Evolutionary conservation across 2,797 vertebrate species (phyloP).

Genomic region (Eulemur mongoz): DNA sequence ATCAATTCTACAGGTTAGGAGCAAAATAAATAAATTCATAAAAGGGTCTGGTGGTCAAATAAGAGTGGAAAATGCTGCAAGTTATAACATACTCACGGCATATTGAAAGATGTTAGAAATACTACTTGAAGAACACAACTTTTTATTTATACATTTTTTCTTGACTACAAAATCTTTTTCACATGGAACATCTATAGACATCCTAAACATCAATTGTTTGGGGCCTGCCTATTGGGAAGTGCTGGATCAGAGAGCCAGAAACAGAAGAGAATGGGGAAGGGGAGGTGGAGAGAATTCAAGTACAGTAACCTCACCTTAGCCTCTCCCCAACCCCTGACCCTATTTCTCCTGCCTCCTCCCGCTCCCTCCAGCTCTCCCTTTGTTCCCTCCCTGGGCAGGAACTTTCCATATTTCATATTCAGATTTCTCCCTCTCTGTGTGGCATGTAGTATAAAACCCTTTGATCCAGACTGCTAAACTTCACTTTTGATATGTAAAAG

Average conservation of each 20-base stretch:
- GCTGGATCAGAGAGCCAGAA: background rate
- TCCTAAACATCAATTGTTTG: background rate
- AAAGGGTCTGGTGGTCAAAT: background rate
- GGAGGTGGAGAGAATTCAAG: background rate
- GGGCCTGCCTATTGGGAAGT: too few species aligned
- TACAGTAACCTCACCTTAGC: background rate
- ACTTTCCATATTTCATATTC: background rate
- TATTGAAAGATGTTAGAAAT: background rate
- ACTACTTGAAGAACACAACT: background rate
- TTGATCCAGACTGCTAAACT: background rate
- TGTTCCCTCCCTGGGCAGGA: background rate
- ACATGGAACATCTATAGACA: background rate
- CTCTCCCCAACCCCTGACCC: background rate
- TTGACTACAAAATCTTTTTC: slow-evolving; percentile 19
- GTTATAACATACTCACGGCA: background rate
- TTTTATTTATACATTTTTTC: background rate
- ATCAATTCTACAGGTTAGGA: background rate
- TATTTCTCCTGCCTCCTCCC: too few species aligned
- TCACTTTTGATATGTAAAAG: background rate
- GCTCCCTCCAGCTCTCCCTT: background rate
- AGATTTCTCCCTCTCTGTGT: background rate
- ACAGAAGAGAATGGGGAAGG: background rate
- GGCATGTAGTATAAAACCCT: background rate
- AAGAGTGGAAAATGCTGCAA: background rate
- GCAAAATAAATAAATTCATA: background rate